phyloP scores from a whole-genome alignment of 2,888 invertebrate genomes.

The Falcaria lacertinaria region DNA sequence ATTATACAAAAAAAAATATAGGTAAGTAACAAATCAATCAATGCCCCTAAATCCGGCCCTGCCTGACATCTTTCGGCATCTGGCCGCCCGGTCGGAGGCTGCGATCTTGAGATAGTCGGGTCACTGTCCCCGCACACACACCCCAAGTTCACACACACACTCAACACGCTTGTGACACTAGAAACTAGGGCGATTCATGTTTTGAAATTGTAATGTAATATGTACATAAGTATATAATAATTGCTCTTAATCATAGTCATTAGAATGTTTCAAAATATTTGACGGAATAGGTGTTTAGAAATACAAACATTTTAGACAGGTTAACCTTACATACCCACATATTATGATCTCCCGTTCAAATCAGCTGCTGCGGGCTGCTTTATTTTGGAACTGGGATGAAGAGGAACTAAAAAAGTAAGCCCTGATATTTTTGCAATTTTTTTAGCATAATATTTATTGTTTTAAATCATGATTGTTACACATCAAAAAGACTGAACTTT shows the following conservation, averaged over 20 bases:
- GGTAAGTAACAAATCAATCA: conserved; percentile 2
- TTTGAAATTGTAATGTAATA: conserved; percentile 3
- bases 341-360: no score
- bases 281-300: no score
- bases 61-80: conserved; percentile 75
- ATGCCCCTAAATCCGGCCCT: conserved; percentile 43
- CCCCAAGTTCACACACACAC: conserved; percentile 23
- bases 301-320: no score
- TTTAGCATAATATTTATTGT: no score
- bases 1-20: neutral
- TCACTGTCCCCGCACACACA: conserved; percentile 67
- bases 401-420: no score
- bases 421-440: no score
- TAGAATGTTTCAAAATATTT: neutral
- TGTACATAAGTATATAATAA: neutral
- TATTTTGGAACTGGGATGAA: no score
- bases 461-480: no score
- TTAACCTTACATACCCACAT: no score
- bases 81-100: conserved; percentile 78
- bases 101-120: conserved; percentile 73
- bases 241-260: neutral
- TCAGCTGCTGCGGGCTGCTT: no score
- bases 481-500: no score
- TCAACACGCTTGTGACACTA: conserved; percentile 17
- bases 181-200: conserved; percentile 38